Base-by-base conservation (phyloP, 2,888 invertebrate genomes). In the Nephrotoma appendiculata region DNA sequence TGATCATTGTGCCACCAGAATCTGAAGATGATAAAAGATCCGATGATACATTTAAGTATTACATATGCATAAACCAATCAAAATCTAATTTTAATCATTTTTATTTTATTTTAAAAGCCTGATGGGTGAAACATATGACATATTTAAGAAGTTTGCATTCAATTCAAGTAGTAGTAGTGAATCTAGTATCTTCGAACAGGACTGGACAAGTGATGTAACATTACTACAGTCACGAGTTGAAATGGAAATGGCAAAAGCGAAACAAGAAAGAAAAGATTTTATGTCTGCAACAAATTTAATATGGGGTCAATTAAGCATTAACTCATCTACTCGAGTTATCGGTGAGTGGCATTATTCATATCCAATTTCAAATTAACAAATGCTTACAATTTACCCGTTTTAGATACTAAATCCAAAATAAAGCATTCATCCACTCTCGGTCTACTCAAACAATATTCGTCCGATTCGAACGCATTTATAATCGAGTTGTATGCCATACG, bases 401-500 rank as follows among this genome's bases (percentile, higher is more conserved):
- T 9, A 84, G 42, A 84, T 84, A 4, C 3, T 7, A 85, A 43
- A 85, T 7, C n/a, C 2, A 15, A 15, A 52, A 86, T 11, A 87
- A 88, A 85, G 7, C 57, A 41, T 43, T 57, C 71, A 86, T 86
- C 85, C 57, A 12, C 9, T 11, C 5, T 5, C 6, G 48, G 31
- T 71, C n/a, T 84, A 0, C n/a, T 42, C 15, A n/a, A 44, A 90
- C 87, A 88, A 89, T 0, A 94, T 94, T 0, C 90, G 90, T 83
- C 90, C 92, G 0, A 86, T 2, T 9, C 57, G 19, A 94, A 95
- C 89, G 95, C 94, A 0, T 94, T 95, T 89, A 92, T 92, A 19
- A 91, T 95, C 84, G 95, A 95, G 89, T 89, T 95, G 19, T 93
- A 93, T 88, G 94, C 93, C 1, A 90, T 93, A 19, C 90, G 92